Percentiles rank a stretch among this genome's conserved stretches.
Evolutionary conservation across 2,113 vertebrate genomes (phyloP).

Genomic region (Sander vitreus): DNA sequence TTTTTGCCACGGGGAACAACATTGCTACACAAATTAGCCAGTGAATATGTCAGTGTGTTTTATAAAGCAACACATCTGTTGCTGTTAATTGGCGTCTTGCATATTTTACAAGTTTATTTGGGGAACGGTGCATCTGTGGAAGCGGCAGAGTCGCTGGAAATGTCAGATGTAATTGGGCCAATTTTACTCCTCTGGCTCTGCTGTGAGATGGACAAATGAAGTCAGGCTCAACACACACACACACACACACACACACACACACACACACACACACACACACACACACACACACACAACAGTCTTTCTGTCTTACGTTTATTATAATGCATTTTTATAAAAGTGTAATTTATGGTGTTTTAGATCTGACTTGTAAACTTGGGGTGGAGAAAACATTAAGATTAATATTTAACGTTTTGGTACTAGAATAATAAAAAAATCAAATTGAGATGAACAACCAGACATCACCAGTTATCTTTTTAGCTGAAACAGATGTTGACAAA

Average conservation of each 20-base stretch:
- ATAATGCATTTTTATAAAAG: not conserved
- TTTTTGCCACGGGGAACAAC: conserved; percentile 44
- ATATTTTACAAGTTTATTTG: conserved; percentile 69
- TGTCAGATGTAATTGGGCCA: conserved; percentile 73
- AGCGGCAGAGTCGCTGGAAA: conserved; percentile 56
- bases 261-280: conserved; percentile 2
- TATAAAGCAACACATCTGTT: conserved; percentile 73
- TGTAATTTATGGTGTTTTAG: conserved; percentile 9
- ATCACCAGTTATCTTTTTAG: no score
- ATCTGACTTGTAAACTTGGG: not conserved
- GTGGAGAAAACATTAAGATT: no score
- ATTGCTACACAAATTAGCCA: conserved; percentile 62
- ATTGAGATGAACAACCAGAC: no score
- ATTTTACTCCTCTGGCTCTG: conserved; percentile 22
- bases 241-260: not conserved
- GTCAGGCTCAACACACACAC: not conserved
- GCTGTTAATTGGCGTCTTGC: conserved; percentile 74
- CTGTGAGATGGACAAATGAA: conserved; percentile 23
- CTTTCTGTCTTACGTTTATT: not conserved
- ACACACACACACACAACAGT: not conserved
- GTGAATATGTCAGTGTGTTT: conserved; percentile 40
- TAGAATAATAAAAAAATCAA: no score
- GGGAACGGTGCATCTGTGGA: conserved; percentile 38
- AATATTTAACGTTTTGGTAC: no score
- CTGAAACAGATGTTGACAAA: no score